These are phyloP conservation scores for Papilio elwesi DNA, from an alignment of 2,888 invertebrate genomes.

Conservation along the genomic window DNA sequence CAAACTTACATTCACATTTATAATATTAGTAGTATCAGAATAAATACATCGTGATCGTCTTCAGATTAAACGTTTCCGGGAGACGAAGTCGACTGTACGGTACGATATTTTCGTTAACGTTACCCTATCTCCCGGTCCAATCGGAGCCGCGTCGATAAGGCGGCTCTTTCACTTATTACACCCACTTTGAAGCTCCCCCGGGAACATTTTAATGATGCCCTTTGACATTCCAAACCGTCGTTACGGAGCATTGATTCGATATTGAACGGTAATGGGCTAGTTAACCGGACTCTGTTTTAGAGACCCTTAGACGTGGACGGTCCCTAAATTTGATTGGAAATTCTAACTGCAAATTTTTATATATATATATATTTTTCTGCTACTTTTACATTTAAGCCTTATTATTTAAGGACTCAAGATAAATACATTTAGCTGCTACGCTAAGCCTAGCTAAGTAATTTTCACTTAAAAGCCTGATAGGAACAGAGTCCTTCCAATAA, in stretches of 20 bases:
- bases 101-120: slow-evolving; percentile 41
- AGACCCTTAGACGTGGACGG: slow-evolving; percentile 2
- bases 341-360: slow-evolving; percentile 1
- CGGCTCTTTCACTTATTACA: slow-evolving; percentile 50
- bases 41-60: slow-evolving; percentile 1
- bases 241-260: slow-evolving; percentile 58
- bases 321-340: slow-evolving; percentile 30
- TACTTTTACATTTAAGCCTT: too few species aligned
- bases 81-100: slow-evolving; percentile 6
- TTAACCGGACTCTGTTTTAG: slow-evolving; percentile 46
- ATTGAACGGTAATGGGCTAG: slow-evolving; percentile 57
- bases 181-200: slow-evolving; percentile 60
- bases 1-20: too few species aligned
- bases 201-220: slow-evolving; percentile 64
- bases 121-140: slow-evolving; percentile 45
- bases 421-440: too few species aligned
- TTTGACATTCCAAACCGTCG: slow-evolving; percentile 61
- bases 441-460: too few species aligned
- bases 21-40: too few species aligned
- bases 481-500: too few species aligned
- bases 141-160: slow-evolving; percentile 53
- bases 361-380: too few species aligned
- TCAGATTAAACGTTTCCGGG: slow-evolving; percentile 25
- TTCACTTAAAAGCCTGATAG: too few species aligned
- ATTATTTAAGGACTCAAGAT: too few species aligned